phyloP scores from a whole-genome alignment of 2,797 vertebrate genomes.

The Gallinago nigripennis region DNA sequence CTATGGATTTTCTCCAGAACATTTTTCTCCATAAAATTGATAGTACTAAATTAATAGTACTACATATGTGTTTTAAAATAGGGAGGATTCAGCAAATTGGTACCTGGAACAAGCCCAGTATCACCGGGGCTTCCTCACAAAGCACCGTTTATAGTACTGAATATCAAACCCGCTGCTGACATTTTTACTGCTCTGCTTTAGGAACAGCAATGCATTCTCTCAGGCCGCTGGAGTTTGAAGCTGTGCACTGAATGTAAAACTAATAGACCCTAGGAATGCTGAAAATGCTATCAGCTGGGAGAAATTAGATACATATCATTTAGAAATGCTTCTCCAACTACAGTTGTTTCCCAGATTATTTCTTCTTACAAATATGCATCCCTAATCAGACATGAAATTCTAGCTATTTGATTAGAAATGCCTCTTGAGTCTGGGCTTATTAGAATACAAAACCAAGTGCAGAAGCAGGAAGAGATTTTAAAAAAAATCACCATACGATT shows the following conservation, averaged over 20 bases:
- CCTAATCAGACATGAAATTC: constrained; percentile 27
- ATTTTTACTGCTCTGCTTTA: background rate
- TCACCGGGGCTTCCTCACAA: background rate
- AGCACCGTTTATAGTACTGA: background rate
- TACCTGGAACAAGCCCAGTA: background rate
- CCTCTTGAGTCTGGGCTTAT: constrained; percentile 18
- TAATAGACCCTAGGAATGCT: background rate
- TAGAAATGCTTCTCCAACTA: background rate
- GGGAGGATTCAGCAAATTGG: background rate
- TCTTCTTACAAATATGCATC: constrained; percentile 33
- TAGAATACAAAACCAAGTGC: constrained; percentile 31
- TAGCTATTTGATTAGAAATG: constrained; percentile 3
- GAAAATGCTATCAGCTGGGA: constrained; percentile 13
- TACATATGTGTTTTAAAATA: background rate
- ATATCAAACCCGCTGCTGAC: background rate
- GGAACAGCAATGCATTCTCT: background rate
- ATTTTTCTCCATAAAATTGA: background rate
- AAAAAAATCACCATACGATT: background rate
- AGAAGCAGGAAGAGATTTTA: constrained; percentile 25
- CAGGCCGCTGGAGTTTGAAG: background rate
- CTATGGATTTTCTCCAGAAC: background rate
- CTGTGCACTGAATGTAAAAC: background rate
- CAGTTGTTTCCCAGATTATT: constrained; percentile 44
- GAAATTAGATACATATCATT: constrained; percentile 9
- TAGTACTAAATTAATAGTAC: background rate